These are phyloP conservation scores for Plotosus lineatus DNA, from an alignment of 2,113 vertebrate species.

Conservation along the genomic window DNA sequence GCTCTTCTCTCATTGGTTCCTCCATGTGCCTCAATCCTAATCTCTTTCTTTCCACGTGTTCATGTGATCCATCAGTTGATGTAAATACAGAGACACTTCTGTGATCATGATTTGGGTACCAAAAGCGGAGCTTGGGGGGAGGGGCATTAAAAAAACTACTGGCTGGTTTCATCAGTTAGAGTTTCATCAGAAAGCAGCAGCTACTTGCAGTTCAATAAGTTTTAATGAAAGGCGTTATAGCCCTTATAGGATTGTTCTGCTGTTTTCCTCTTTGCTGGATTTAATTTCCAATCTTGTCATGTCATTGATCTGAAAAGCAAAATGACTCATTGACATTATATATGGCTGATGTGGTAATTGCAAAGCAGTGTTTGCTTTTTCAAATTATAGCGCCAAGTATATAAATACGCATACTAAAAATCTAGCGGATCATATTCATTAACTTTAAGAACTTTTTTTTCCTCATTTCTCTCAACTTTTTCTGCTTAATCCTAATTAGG, in stretches of 20 bases:
- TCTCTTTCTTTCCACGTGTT: neutral
- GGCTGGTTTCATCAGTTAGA: too few relatives aligned
- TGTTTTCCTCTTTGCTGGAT: neutral
- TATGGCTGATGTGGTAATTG: slow-evolving; percentile 17
- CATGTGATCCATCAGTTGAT: neutral
- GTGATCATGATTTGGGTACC: neutral
- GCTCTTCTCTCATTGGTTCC: neutral
- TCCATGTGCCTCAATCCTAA: neutral
- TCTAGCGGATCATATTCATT: neutral
- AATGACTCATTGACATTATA: slow-evolving; percentile 3
- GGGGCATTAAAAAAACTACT: neutral
- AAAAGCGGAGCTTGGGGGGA: too few relatives aligned
- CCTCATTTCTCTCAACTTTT: too few relatives aligned
- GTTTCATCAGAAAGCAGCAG: neutral
- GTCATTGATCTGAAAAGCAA: slow-evolving; percentile 22
- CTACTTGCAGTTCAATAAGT: neutral
- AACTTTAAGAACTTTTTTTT: neutral
- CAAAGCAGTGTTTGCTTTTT: slow-evolving; percentile 7
- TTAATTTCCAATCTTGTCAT: slow-evolving; percentile 34
- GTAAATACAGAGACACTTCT: neutral
- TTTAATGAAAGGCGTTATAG: slow-evolving; percentile 39
- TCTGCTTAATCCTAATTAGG: too few relatives aligned
- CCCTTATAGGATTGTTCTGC: neutral
- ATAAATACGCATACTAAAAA: slow-evolving; percentile 8
- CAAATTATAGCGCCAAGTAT: neutral